These are phyloP conservation scores for Cosmorhoe ocellata DNA, from an alignment of 2,888 invertebrate species.

Conservation along the genomic window DNA sequence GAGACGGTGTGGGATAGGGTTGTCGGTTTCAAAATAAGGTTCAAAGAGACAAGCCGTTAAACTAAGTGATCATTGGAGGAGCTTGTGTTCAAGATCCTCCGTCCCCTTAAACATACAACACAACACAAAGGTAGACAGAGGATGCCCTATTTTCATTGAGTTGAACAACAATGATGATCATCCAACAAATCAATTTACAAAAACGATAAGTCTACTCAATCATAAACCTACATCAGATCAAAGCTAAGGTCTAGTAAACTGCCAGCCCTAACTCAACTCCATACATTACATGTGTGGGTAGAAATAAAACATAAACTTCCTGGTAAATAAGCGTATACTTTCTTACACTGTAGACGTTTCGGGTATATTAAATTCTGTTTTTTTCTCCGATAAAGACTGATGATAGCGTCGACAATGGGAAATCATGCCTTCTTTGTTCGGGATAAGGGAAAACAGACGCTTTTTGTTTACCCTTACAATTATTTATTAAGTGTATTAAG, in stretches of 20 bases:
- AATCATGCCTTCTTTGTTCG: constrained; percentile 60
- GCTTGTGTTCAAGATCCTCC: background rate
- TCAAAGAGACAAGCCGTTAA: background rate
- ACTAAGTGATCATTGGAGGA: background rate
- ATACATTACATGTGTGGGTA: constrained; percentile 58
- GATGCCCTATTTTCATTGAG: too few relatives aligned
- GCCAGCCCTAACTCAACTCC: constrained; percentile 34
- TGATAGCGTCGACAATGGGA: constrained; percentile 62
- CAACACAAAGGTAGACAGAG: too few relatives aligned
- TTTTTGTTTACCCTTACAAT: constrained; percentile 40
- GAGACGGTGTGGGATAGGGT: constrained; percentile 12
- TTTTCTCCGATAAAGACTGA: constrained; percentile 55
- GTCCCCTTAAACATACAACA: too few relatives aligned
- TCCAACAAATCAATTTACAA: background rate
- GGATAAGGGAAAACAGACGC: constrained; percentile 50
- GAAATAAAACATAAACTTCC: constrained; percentile 74
- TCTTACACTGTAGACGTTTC: constrained; percentile 68
- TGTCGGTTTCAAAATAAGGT: constrained; percentile 5
- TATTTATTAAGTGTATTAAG: background rate
- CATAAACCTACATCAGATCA: background rate
- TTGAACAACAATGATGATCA: background rate
- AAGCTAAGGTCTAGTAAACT: constrained; percentile 2
- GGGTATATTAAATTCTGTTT: constrained; percentile 79
- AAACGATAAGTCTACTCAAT: background rate
- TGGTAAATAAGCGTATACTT: constrained; percentile 77